Evolutionary conservation across 1,140 invertebrate genomes (phyloP).

Genomic region (Colletes latitarsis): DNA sequence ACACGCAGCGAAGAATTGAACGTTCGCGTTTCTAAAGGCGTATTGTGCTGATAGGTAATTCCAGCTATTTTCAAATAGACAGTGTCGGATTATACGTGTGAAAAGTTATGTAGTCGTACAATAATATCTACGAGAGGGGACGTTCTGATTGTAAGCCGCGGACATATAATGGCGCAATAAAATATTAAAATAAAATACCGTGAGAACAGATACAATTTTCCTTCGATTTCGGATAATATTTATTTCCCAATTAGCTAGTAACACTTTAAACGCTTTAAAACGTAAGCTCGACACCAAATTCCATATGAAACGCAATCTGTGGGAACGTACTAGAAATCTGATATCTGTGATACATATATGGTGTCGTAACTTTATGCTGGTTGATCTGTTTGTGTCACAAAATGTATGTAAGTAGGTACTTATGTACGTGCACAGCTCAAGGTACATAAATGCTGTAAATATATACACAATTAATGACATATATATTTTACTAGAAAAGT

Average conservation of each 20-base stretch:
- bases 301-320: conserved; percentile 37
- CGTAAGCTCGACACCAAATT: conserved; percentile 16
- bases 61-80: conserved; percentile 18
- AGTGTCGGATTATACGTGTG: not conserved
- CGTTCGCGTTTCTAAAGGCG: not conserved
- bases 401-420: not conserved
- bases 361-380: conserved; percentile 31
- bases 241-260: not conserved
- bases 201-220: not conserved
- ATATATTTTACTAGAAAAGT: too few species aligned
- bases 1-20: not conserved
- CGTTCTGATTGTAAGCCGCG: not conserved
- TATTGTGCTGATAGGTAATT: conserved; percentile 6
- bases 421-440: not conserved
- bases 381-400: conserved; percentile 24
- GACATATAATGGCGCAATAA: not conserved
- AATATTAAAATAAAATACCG: conserved; percentile 8
- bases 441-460: not conserved
- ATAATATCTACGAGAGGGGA: not conserved
- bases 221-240: not conserved
- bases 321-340: conserved; percentile 40
- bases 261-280: not conserved
- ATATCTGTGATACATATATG: conserved; percentile 9
- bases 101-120: conserved; percentile 5
- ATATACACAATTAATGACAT: too few species aligned